These are phyloP conservation scores for Edolisoma coerulescens DNA, from an alignment of 2,113 vertebrate species.

Conservation along the genomic window DNA sequence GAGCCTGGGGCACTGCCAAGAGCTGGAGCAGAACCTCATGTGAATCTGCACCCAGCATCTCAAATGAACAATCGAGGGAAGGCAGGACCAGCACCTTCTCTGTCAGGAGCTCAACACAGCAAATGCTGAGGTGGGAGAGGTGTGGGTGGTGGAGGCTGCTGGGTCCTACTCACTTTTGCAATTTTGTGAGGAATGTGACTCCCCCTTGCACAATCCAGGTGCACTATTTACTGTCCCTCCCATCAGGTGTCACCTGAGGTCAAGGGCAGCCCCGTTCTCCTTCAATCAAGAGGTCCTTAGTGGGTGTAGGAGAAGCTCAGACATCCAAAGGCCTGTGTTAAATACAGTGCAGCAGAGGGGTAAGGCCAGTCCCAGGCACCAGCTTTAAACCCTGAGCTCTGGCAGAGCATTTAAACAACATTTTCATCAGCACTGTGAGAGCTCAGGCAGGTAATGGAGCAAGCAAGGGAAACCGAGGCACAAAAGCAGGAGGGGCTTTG, in stretches of 20 bases:
- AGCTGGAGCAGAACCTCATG: not conserved
- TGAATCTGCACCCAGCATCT: not conserved
- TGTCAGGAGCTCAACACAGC: not conserved
- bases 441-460: not conserved
- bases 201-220: not conserved
- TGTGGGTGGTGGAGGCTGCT: not conserved
- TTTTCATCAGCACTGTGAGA: not conserved
- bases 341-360: not conserved
- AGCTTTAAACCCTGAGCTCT: not conserved
- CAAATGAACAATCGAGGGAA: rapidly evolving
- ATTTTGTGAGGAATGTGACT: not conserved
- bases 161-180: not conserved
- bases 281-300: not conserved
- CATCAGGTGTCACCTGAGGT: not conserved
- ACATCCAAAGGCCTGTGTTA: not conserved
- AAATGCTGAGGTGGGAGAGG: not conserved
- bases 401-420: not conserved
- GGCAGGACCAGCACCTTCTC: not conserved
- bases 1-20: not conserved
- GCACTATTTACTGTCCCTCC: not conserved
- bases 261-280: not conserved
- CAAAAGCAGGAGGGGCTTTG: rapidly evolving
- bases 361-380: not conserved
- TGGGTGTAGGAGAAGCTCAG: not conserved
- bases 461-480: not conserved